These are phyloP conservation scores for Apoderus coryli DNA, from an alignment of 2,888 invertebrate species.

Conservation along the genomic window DNA sequence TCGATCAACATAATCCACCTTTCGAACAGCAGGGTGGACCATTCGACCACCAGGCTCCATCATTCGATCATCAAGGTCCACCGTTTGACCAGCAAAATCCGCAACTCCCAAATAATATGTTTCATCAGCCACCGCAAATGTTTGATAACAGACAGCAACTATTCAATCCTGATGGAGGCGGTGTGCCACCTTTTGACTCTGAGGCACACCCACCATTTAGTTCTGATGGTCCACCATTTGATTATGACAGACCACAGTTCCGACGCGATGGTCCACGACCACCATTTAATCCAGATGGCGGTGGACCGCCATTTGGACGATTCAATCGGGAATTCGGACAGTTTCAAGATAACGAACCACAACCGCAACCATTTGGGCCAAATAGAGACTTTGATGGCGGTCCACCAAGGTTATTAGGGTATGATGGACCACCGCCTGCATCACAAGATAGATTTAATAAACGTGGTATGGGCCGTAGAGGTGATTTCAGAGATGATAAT, in stretches of 20 bases:
- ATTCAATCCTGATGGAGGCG: too few species aligned
- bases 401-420: conserved; percentile 3
- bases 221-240: not conserved
- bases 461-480: conserved; percentile 17
- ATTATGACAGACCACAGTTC: not conserved
- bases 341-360: too few species aligned
- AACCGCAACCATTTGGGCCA: not conserved
- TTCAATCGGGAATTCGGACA: too few species aligned
- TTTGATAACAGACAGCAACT: too few species aligned
- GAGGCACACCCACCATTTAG: not conserved
- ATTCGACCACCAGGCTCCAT: not conserved
- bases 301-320: conserved; percentile 1
- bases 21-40: too few species aligned
- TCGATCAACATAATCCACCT: too few species aligned
- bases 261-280: not conserved
- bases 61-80: conserved; percentile 4
- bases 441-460: conserved; percentile 6
- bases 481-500: conserved; percentile 16
- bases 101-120: too few species aligned
- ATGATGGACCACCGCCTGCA: conserved; percentile 6
- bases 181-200: not conserved
- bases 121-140: too few species aligned
- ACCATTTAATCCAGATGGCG: conserved; percentile 6
- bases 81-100: conserved; percentile 3
- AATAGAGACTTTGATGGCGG: conserved; percentile 1